Evolutionary conservation across 2,797 vertebrate species (phyloP).

Genomic region (Sebastes diploproa): DNA sequence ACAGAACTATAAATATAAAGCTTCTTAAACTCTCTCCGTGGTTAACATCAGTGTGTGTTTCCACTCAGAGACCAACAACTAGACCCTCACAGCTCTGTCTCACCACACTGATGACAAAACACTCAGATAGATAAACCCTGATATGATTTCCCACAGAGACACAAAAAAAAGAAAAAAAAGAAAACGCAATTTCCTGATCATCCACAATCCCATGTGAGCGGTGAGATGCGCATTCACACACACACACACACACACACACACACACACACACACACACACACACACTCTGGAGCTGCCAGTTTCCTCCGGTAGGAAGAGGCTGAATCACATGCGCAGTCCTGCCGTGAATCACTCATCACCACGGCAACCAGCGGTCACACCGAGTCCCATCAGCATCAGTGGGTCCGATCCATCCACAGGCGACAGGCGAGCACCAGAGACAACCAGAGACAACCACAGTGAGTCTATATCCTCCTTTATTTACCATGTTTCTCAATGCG

Average conservation of each 20-base stretch:
- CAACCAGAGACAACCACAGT: slow-evolving; percentile 48
- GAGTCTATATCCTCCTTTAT: slow-evolving; percentile 42
- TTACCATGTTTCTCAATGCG: neutral
- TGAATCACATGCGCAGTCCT: slow-evolving; percentile 72
- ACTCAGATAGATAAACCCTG: neutral
- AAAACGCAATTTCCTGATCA: slow-evolving; percentile 28
- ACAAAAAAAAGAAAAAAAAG: neutral
- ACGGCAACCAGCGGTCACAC: slow-evolving; percentile 72
- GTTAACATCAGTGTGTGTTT: neutral
- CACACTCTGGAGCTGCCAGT: slow-evolving; percentile 28
- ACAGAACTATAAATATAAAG: neutral
- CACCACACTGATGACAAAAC: neutral
- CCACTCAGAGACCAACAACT: neutral
- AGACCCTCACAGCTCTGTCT: neutral
- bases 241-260: too few species aligned
- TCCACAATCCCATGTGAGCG: neutral
- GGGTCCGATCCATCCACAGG: slow-evolving; percentile 40
- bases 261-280: too few species aligned
- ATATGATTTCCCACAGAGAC: slow-evolving; percentile 4
- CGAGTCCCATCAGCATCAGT: slow-evolving; percentile 57
- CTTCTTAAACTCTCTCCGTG: neutral
- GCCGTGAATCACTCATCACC: slow-evolving; percentile 74
- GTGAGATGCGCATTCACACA: slow-evolving; percentile 32
- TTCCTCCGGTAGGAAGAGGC: slow-evolving; percentile 38
- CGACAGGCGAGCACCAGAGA: slow-evolving; percentile 21